Evolutionary conservation across 2,888 invertebrate genomes (phyloP).

Genomic region (Sepioteuthis lessoniana): DNA sequence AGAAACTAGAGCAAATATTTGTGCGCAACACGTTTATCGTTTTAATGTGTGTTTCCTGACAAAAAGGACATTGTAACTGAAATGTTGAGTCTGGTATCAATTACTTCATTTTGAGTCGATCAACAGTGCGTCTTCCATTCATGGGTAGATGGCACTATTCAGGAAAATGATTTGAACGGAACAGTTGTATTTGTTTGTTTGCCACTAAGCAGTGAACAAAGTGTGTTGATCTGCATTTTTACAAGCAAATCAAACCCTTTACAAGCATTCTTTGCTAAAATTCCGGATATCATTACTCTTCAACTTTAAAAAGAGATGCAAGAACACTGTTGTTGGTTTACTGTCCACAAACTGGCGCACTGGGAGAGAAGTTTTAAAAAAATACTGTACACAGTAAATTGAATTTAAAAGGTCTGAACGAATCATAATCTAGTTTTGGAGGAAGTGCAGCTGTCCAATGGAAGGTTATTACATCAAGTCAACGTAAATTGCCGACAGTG

Average conservation of each 20-base stretch:
- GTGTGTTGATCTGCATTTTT: not conserved
- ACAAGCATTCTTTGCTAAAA: not conserved
- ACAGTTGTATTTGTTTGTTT: no score
- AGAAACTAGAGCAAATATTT: no score
- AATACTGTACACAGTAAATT: not conserved
- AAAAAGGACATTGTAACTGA: no score
- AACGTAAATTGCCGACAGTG: not conserved
- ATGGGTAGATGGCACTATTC: no score
- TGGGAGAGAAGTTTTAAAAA: not conserved
- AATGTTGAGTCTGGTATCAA: no score
- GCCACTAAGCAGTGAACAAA: no score
- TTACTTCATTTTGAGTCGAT: no score
- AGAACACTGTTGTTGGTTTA: not conserved
- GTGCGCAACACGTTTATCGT: no score
- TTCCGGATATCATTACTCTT: not conserved
- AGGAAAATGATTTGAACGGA: no score
- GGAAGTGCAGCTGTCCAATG: not conserved
- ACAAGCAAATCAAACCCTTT: not conserved
- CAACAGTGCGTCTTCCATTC: no score
- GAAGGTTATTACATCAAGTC: slow-evolving; percentile 23
- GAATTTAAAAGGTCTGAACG: not conserved
- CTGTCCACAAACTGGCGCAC: not conserved
- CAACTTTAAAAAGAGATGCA: not conserved
- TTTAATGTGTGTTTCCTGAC: no score
- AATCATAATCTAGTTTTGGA: not conserved